phyloP scores from a whole-genome alignment of 2,888 invertebrate species.

The Drosophila conformis region DNA sequence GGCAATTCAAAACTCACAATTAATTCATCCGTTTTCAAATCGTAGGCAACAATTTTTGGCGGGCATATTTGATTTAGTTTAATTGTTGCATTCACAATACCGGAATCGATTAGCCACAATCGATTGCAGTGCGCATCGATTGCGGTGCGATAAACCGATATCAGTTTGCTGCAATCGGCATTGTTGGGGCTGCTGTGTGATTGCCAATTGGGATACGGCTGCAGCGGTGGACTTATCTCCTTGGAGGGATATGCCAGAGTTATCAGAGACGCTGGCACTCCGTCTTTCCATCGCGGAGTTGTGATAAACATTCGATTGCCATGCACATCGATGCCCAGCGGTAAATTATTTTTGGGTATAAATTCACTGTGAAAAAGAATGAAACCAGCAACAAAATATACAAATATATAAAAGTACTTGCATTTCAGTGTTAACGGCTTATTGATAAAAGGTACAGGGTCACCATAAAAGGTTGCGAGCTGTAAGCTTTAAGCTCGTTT shows the following conservation, averaged over 20 bases:
- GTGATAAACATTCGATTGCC: constrained; percentile 90
- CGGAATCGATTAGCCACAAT: constrained; percentile 93
- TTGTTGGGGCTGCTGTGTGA: constrained; percentile 82
- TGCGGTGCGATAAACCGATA: constrained; percentile 91
- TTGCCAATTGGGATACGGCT: constrained; percentile 91
- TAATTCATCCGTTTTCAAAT: constrained; percentile 88
- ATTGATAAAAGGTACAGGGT: background rate
- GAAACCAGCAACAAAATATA: background rate
- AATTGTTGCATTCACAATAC: constrained; percentile 90
- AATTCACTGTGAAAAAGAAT: constrained; percentile 86
- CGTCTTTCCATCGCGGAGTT: constrained; percentile 91
- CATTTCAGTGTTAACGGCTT: background rate
- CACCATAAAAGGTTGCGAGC: background rate
- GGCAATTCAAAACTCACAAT: constrained; percentile 89
- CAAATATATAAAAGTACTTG: background rate
- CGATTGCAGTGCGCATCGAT: constrained; percentile 90
- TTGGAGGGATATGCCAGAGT: constrained; percentile 88
- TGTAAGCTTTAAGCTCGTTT: background rate
- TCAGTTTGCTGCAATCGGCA: constrained; percentile 88
- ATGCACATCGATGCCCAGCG: constrained; percentile 90
- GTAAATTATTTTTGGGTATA: constrained; percentile 90
- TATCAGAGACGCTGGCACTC: constrained; percentile 91
- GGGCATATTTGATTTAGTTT: constrained; percentile 89
- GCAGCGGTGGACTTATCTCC: constrained; percentile 87
- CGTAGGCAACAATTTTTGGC: constrained; percentile 90